phyloP scores from a whole-genome alignment of 2,797 vertebrate species.

The Enteromius argenteus region DNA sequence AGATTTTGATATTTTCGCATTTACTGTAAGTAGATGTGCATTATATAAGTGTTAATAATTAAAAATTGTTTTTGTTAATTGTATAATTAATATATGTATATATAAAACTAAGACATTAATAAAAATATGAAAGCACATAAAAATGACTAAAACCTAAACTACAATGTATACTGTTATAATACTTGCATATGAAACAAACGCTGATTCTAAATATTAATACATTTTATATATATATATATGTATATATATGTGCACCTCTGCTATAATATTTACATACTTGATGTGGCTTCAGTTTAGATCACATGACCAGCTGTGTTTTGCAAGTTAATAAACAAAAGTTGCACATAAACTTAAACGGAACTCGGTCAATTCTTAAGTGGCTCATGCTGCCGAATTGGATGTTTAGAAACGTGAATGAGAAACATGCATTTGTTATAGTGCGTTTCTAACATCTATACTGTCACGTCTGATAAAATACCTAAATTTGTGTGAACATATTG shows the following conservation, averaged over 20 bases:
- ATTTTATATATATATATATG: neutral
- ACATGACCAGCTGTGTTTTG: neutral
- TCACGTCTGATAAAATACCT: neutral
- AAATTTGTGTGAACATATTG: neutral
- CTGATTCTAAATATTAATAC: neutral
- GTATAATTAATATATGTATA: no score
- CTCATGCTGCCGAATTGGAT: neutral
- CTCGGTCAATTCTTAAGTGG: neutral
- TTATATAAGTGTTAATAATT: neutral
- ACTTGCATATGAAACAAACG: no score
- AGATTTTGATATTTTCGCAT: neutral
- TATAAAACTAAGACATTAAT: neutral
- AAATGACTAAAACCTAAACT: no score
- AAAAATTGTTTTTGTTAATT: neutral
- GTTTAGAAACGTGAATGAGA: neutral
- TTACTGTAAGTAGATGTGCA: neutral
- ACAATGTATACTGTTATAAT: no score
- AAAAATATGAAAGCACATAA: no score
- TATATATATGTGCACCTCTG: no score
- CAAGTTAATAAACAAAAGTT: neutral
- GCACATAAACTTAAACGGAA: no score
- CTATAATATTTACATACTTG: neutral
- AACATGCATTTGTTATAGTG: neutral
- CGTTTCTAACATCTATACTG: neutral
- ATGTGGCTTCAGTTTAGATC: neutral